Evolutionary conservation across 1,140 invertebrate species (phyloP).

Genomic region (Drosophila sp.): DNA sequence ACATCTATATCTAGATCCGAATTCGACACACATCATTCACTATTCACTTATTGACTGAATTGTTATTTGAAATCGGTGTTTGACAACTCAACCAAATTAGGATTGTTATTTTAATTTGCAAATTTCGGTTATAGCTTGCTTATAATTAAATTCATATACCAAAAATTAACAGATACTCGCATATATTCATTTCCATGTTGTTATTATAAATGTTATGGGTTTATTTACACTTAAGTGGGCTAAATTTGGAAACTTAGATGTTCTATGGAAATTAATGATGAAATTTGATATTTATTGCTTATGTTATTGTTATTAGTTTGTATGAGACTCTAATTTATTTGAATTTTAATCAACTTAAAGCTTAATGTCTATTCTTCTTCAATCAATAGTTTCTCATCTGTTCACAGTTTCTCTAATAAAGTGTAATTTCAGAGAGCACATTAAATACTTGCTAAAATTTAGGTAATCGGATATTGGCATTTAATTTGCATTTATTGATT

Average conservation of each 20-base stretch:
- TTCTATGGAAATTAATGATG: conserved; percentile 10
- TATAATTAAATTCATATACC: conserved; percentile 65
- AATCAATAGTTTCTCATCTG: conserved; percentile 1
- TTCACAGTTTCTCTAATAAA: too few relatives aligned
- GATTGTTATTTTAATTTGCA: conserved; percentile 21
- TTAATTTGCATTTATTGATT: conserved; percentile 26
- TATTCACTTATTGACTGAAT: conserved; percentile 35
- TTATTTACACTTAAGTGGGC: conserved; percentile 20
- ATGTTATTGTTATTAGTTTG: background rate
- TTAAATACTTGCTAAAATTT: conserved; percentile 7
- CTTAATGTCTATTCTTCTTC: conserved; percentile 5
- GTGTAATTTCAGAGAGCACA: background rate
- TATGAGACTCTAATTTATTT: conserved; percentile 4
- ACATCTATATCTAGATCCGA: conserved; percentile 29
- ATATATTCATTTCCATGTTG: conserved; percentile 15
- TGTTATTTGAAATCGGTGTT: conserved; percentile 34
- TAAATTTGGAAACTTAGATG: conserved; percentile 2
- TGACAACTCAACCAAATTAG: conserved; percentile 49
- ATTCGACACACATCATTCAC: conserved; percentile 34
- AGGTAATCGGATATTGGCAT: conserved; percentile 23
- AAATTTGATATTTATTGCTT: conserved; percentile 34
- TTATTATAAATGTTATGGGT: conserved; percentile 12
- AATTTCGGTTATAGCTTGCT: conserved; percentile 10
- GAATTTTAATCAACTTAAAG: background rate
- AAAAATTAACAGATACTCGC: conserved; percentile 45